Conservation (phyloP, 23 tunicate genomes). For the Halocynthia aurantium region DNA sequence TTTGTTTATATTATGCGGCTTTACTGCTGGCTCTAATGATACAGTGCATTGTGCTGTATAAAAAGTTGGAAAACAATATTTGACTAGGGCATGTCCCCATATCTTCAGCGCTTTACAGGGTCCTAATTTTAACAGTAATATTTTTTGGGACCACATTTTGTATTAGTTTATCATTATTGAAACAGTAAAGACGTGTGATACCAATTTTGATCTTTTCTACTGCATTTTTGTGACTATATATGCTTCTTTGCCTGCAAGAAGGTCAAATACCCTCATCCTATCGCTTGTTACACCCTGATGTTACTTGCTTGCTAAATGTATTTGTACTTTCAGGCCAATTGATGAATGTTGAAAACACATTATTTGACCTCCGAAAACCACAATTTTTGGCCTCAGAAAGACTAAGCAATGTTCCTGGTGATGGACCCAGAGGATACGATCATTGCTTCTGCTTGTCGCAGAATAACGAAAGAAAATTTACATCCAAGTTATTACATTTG, state of each 20-base stretch:
- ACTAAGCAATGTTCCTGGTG: constrained; percentile 38
- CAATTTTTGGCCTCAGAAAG: constrained; percentile 28
- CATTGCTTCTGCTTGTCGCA: constrained; percentile 40
- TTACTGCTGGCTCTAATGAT: too few species aligned
- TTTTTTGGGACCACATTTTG: too few species aligned
- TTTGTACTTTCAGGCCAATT: constrained; percentile 42
- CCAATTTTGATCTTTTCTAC: not conserved
- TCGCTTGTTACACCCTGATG: not conserved
- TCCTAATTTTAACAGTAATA: too few species aligned
- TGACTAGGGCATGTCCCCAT: too few species aligned
- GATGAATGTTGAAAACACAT: constrained; percentile 38
- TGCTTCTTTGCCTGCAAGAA: not conserved
- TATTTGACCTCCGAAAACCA: constrained; percentile 67
- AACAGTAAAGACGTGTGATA: not conserved
- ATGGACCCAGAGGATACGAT: constrained; percentile 30
- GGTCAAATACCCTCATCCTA: not conserved
- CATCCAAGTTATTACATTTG: constrained; percentile 20
- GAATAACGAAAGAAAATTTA: constrained; percentile 20
- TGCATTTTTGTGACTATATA: not conserved
- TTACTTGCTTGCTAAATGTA: not conserved
- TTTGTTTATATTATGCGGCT: too few species aligned
- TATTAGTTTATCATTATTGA: not conserved
- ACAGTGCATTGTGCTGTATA: too few species aligned
- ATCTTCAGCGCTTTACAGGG: too few species aligned
- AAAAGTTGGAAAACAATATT: too few species aligned